A percentile compares a stretch with the other conserved stretches of the same genome.
These are phyloP conservation scores for Mastigias papua DNA, from an alignment of 30 jellyfish, hydroid and myxozoan species.

Conservation along the genomic window DNA sequence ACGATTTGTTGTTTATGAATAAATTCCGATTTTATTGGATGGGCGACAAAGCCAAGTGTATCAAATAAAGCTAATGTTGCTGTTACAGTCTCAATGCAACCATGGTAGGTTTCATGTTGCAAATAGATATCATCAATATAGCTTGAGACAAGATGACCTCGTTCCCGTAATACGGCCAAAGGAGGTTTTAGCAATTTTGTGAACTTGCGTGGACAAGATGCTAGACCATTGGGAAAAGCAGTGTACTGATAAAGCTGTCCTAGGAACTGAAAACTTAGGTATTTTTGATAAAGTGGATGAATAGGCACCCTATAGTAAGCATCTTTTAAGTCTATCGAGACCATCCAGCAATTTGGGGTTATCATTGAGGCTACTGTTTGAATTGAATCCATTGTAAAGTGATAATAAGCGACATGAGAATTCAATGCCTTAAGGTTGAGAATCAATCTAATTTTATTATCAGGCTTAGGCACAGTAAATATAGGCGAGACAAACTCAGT, in stretches of 20 bases:
- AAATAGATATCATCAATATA: conserved; percentile 2
- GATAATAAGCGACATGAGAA: background rate
- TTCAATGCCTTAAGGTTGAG: background rate
- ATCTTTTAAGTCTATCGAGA: background rate
- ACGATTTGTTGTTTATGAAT: background rate
- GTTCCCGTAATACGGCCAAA: background rate
- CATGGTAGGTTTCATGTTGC: background rate
- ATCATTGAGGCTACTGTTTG: background rate
- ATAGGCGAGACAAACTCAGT: background rate
- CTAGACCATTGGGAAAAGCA: background rate
- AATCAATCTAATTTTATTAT: background rate
- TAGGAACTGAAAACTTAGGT: background rate
- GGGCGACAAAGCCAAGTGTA: background rate
- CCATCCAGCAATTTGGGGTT: background rate
- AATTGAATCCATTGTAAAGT: background rate
- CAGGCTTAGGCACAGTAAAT: background rate
- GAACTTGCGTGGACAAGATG: conserved; percentile 3
- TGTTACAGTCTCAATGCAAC: background rate
- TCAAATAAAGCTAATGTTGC: background rate
- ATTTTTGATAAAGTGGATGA: background rate
- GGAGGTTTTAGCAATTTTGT: conserved; percentile 14
- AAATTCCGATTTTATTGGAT: conserved; percentile 1
- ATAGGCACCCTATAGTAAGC: background rate
- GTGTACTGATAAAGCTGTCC: background rate
- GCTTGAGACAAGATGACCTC: background rate